These are phyloP conservation scores for Mus pahari DNA, from an alignment of 2,113 vertebrate species.

Conservation along the genomic window DNA sequence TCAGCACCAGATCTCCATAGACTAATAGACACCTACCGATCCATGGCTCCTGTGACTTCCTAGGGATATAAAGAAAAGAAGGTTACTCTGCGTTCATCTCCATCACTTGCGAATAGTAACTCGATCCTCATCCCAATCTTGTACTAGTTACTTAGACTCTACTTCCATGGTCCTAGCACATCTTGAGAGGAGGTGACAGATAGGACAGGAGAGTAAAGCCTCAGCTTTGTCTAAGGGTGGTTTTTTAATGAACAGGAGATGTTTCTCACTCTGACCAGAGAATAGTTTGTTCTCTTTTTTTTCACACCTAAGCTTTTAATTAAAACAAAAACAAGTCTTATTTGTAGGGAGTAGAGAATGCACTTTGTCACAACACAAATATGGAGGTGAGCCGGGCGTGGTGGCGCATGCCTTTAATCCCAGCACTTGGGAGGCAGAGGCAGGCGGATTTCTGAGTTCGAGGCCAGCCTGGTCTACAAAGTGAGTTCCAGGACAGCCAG, in stretches of 20 bases:
- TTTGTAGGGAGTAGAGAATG: not conserved
- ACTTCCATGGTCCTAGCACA: not conserved
- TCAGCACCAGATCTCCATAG: too few relatives aligned
- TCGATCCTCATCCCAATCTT: not conserved
- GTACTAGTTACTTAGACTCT: not conserved
- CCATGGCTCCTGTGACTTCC: conserved; percentile 68
- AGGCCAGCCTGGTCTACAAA: too few relatives aligned
- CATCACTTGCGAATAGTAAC: not conserved
- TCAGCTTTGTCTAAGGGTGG: not conserved
- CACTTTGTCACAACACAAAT: not conserved
- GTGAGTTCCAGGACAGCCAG: too few relatives aligned
- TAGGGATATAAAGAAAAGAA: conserved; percentile 41
- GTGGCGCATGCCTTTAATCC: too few relatives aligned
- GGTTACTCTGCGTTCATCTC: not conserved
- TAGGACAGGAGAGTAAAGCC: not conserved
- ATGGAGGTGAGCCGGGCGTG: too few relatives aligned
- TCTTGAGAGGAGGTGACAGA: too few relatives aligned
- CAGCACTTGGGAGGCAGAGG: too few relatives aligned
- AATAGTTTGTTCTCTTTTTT: not conserved
- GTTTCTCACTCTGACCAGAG: not conserved
- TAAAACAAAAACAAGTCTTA: too few relatives aligned
- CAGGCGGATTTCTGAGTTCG: too few relatives aligned
- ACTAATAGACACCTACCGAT: conserved; percentile 59
- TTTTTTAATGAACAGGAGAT: not conserved
- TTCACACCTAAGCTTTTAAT: not conserved